Conservation (phyloP, 2,113 vertebrate genomes). For the Orycteropus afer region DNA sequence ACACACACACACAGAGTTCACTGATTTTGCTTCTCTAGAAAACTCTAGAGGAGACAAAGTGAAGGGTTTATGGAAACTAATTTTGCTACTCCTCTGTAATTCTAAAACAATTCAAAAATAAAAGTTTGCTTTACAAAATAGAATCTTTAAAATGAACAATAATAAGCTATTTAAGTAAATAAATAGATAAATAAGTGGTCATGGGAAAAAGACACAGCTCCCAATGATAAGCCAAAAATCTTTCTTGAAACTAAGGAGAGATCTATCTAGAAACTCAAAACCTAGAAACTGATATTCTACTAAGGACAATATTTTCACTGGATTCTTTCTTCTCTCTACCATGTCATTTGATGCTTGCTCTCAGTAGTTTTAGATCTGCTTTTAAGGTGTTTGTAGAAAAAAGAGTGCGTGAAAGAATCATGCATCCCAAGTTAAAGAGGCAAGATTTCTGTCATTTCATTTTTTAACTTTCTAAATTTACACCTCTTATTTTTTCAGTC, state of each 20-base stretch:
- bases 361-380: neutral
- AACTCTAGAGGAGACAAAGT: neutral
- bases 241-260: conserved; percentile 1
- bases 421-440: neutral
- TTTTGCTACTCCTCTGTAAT: neutral
- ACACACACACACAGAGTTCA: no score
- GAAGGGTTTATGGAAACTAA: neutral
- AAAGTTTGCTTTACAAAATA: neutral
- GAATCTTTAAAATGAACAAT: neutral
- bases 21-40: no score
- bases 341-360: neutral
- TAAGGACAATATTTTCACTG: neutral
- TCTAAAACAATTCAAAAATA: conserved; percentile 39
- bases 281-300: neutral
- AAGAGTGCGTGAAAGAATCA: neutral
- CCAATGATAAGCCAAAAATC: neutral
- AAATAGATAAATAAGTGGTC: neutral
- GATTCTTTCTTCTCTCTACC: neutral
- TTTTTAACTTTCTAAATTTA: neutral
- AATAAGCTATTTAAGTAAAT: neutral
- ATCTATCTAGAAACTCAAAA: neutral
- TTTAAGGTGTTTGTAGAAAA: neutral
- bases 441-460: neutral
- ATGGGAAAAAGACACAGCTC: neutral
- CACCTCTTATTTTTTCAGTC: neutral